Conservation (phyloP, 2,113 vertebrate genomes). For the Antigone vipio region DNA sequence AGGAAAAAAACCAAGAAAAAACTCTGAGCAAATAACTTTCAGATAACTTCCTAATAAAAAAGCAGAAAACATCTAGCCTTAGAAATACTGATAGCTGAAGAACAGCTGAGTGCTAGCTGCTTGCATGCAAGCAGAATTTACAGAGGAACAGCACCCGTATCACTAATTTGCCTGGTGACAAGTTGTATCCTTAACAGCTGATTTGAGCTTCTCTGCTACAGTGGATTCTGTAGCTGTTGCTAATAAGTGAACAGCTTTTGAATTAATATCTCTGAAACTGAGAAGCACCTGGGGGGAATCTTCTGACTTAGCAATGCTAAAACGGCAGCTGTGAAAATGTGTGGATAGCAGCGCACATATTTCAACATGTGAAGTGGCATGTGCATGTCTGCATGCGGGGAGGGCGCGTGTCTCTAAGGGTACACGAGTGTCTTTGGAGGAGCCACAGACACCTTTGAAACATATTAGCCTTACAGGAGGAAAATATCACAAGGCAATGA, state of each 20-base stretch:
- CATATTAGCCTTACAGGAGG: not conserved
- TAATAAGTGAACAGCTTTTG: not conserved
- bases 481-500: not conserved
- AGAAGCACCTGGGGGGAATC: not conserved
- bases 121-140: not conserved
- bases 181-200: not conserved
- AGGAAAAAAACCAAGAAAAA: not conserved
- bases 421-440: not conserved
- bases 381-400: accelerated
- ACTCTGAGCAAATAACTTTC: not conserved
- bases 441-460: not conserved
- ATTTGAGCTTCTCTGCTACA: accelerated
- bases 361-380: not conserved
- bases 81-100: not conserved
- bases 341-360: not conserved
- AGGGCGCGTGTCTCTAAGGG: not conserved
- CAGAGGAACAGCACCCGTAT: not conserved
- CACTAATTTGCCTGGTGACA: not conserved
- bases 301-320: not conserved
- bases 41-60: not conserved
- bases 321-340: not conserved
- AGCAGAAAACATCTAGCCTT: not conserved
- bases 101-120: not conserved
- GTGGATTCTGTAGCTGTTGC: not conserved
- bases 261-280: not conserved